Conservation (phyloP, 2,113 vertebrate genomes). For the Lepus timidus region DNA sequence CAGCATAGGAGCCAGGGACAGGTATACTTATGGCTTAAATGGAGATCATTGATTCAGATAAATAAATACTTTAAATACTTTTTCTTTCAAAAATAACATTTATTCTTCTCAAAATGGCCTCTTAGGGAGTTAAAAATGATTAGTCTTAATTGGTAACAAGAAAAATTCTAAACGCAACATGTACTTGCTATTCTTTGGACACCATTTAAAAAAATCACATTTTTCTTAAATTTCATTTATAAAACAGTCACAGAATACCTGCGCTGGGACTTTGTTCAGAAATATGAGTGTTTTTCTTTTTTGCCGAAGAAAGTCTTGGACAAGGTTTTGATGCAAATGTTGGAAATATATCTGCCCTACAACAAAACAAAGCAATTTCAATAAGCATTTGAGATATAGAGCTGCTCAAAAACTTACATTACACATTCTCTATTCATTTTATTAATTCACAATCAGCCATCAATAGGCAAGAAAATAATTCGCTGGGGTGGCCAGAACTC, state of each 20-base stretch:
- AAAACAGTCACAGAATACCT: constrained; percentile 86
- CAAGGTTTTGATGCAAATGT: constrained; percentile 87
- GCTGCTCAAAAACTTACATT: neutral
- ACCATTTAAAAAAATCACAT: constrained; percentile 30
- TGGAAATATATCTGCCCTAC: constrained; percentile 90
- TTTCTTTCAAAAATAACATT: constrained; percentile 2
- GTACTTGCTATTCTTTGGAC: neutral
- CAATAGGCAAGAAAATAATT: constrained; percentile 14
- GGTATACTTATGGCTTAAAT: neutral
- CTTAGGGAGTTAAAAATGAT: constrained; percentile 38
- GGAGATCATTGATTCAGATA: constrained; percentile 12
- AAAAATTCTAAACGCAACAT: constrained; percentile 61
- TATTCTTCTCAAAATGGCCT: constrained; percentile 15
- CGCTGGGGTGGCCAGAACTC: neutral
- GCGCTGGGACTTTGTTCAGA: constrained; percentile 84
- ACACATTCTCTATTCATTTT: constrained; percentile 45
- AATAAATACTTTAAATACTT: neutral
- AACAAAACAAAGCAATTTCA: constrained; percentile 61
- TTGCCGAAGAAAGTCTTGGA: constrained; percentile 86
- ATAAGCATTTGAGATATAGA: neutral
- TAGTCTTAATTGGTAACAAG: neutral
- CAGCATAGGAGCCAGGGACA: neutral
- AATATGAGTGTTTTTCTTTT: constrained; percentile 82
- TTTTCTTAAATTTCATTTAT: constrained; percentile 34
- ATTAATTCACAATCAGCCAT: constrained; percentile 28